Percentiles rank a stretch among this genome's conserved stretches.
Evolutionary conservation across 2,113 vertebrate species (phyloP).

Genomic region (Petrocephalus microphthalmus): DNA sequence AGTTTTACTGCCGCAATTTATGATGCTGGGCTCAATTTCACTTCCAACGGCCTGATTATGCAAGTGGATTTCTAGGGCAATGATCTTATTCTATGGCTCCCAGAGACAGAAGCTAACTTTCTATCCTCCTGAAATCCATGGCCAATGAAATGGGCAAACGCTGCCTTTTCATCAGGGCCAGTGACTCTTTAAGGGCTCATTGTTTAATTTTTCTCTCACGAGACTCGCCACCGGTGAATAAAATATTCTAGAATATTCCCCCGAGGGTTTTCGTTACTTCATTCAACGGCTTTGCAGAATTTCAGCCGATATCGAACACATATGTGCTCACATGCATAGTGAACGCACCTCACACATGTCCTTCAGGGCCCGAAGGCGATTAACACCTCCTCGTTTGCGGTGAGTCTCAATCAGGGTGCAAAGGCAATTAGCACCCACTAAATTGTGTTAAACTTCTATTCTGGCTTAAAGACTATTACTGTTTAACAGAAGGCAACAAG

Average conservation of each 20-base stretch:
- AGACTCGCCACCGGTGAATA: background rate
- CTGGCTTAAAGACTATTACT: background rate
- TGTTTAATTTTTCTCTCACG: background rate
- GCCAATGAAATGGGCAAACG: background rate
- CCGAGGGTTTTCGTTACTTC: background rate
- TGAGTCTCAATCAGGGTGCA: background rate
- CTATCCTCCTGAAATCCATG: background rate
- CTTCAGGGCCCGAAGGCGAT: background rate
- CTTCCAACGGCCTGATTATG: background rate
- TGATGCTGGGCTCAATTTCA: background rate
- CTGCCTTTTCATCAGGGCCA: background rate
- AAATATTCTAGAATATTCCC: background rate
- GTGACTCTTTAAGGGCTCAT: background rate
- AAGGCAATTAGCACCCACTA: background rate
- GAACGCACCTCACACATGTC: background rate
- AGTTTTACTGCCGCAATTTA: background rate
- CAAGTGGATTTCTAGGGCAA: constrained; percentile 3
- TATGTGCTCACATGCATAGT: background rate
- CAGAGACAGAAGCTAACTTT: constrained; percentile 1
- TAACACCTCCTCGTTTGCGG: background rate
- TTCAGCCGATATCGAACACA: background rate
- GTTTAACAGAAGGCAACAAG: background rate
- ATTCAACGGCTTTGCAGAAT: background rate
- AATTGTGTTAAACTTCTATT: background rate
- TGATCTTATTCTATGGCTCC: background rate